Evolutionary conservation across 2,113 vertebrate genomes (phyloP).

Genomic region (Melanostigma gelatinosum): DNA sequence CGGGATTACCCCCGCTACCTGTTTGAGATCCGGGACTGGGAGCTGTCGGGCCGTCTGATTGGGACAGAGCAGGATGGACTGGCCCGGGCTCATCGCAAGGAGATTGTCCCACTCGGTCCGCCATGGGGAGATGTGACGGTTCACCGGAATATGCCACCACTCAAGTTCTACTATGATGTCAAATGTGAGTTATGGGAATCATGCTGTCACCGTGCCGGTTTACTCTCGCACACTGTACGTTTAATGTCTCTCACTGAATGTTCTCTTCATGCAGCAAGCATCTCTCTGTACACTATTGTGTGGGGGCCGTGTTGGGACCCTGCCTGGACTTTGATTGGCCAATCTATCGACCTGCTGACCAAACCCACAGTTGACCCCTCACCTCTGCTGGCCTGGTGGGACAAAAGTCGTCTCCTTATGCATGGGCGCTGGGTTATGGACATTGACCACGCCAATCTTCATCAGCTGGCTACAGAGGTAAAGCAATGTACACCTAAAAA

Average conservation of each 20-base stretch:
- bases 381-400: slow-evolving; percentile 94
- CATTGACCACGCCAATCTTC: slow-evolving; percentile 95
- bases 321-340: slow-evolving; percentile 96
- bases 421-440: slow-evolving; percentile 95
- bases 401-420: slow-evolving; percentile 94
- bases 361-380: slow-evolving; percentile 95
- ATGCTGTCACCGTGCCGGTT: not conserved
- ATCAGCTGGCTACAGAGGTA: slow-evolving; percentile 97
- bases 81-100: slow-evolving; percentile 87
- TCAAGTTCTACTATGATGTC: slow-evolving; percentile 98
- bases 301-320: slow-evolving; percentile 99
- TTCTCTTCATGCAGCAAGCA: slow-evolving; percentile 85
- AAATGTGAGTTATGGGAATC: slow-evolving; percentile 84
- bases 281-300: slow-evolving; percentile 94
- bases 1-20: slow-evolving; percentile 97
- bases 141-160: slow-evolving; percentile 94
- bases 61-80: slow-evolving; percentile 93
- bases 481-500: slow-evolving; percentile 15
- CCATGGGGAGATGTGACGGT: slow-evolving; percentile 92
- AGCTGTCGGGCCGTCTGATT: slow-evolving; percentile 89
- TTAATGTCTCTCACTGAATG: not conserved
- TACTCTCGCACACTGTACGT: not conserved
- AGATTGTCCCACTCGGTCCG: slow-evolving; percentile 87
- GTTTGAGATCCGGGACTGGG: slow-evolving; percentile 97
- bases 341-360: slow-evolving; percentile 94